Evolutionary conservation across 2,888 invertebrate genomes (phyloP).

Genomic region (Andrena camellia): DNA sequence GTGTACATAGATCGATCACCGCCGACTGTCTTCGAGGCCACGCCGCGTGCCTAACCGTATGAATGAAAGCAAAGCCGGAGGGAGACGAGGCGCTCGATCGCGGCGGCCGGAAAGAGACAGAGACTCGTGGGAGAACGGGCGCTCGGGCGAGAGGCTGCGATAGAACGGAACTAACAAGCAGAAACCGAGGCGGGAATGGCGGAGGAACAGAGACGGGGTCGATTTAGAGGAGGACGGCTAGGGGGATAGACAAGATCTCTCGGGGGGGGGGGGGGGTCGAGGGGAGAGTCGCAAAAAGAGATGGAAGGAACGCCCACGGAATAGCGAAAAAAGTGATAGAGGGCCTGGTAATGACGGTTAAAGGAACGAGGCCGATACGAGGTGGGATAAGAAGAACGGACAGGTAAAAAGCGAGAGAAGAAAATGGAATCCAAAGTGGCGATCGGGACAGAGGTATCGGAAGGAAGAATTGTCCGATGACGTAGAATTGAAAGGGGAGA

Average conservation of each 20-base stretch:
- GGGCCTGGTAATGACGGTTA: not conserved
- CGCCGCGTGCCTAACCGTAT: constrained; percentile 34
- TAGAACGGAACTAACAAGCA: not conserved
- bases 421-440: not conserved
- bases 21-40: not conserved
- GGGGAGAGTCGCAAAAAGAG: not conserved
- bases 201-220: not conserved
- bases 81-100: not conserved
- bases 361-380: not conserved
- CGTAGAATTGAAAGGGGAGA: not conserved
- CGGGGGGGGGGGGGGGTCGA: not conserved
- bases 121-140: not conserved
- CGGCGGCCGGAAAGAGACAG: not conserved
- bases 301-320: constrained; percentile 1
- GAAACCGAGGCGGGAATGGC: not conserved
- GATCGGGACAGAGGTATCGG: constrained; percentile 4
- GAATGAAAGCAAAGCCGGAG: constrained; percentile 43
- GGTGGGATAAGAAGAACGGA: not conserved
- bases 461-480: not conserved
- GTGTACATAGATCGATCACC: constrained; percentile 7
- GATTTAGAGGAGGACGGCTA: not conserved
- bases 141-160: not conserved
- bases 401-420: not conserved
- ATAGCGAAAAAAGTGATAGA: not conserved
- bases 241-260: not conserved